Percentiles rank a stretch among this genome's conserved stretches.
phyloP scores from a whole-genome alignment of 1,140 invertebrate genomes.

The Portunus trituberculatus region DNA sequence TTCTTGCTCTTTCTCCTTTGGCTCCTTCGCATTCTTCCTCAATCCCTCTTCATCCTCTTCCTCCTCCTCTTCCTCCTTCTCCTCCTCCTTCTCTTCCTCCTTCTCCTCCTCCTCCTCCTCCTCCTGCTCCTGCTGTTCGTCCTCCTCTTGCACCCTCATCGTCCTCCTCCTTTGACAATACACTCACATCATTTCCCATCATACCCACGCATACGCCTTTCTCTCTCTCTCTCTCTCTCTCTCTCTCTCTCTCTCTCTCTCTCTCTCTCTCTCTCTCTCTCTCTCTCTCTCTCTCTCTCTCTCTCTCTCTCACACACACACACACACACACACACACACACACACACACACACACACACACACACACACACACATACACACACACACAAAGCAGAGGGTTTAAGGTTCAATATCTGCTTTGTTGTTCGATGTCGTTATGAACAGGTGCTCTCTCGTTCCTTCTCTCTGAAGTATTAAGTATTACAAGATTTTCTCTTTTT shows the following conservation, averaged over 20 bases:
- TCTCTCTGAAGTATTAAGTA: not conserved
- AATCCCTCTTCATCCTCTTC: not conserved
- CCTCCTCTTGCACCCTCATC: too few species aligned
- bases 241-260: too few species aligned
- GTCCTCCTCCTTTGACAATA: not conserved
- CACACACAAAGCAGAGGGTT: too few species aligned
- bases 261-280: too few species aligned
- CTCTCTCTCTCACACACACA: too few species aligned
- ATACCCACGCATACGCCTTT: not conserved
- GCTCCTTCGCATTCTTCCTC: not conserved
- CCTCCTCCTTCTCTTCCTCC: not conserved
- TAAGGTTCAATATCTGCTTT: too few species aligned
- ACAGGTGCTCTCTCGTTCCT: conserved; percentile 32
- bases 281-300: conserved; percentile 16
- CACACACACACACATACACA: too few species aligned
- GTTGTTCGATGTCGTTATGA: too few species aligned
- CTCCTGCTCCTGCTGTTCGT: not conserved
- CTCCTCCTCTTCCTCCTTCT: not conserved
- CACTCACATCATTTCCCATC: not conserved
- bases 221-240: too few species aligned
- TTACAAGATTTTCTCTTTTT: not conserved
- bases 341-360: too few species aligned
- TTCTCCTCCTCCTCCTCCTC: not conserved
- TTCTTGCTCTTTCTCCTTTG: not conserved
- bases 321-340: too few species aligned